Percentiles rank a stretch among this genome's conserved stretches.
Evolutionary conservation across 2,113 vertebrate species (phyloP).

Genomic region (Oreochromis niloticus): DNA sequence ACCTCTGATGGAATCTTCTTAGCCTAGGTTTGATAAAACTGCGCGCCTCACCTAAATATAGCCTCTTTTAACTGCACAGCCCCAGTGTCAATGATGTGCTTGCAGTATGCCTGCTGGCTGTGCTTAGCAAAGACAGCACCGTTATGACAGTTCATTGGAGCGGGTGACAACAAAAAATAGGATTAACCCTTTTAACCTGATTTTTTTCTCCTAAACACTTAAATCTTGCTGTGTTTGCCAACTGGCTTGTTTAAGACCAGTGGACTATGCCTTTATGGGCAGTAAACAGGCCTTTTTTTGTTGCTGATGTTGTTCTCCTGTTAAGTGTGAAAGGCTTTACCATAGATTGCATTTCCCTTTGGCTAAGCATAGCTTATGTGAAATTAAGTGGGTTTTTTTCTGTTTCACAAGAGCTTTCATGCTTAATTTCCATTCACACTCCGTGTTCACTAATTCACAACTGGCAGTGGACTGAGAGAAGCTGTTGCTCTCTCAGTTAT

Average conservation of each 20-base stretch:
- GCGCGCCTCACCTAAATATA: constrained; percentile 54
- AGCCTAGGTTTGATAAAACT: constrained; percentile 52
- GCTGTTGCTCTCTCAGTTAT: not conserved
- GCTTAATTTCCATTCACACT: constrained; percentile 13
- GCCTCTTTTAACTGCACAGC: constrained; percentile 39
- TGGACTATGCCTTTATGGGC: not conserved
- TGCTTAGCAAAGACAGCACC: constrained; percentile 39
- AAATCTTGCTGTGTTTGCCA: constrained; percentile 24
- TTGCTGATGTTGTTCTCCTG: constrained; percentile 1
- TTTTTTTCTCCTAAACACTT: constrained; percentile 10
- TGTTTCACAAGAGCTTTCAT: not conserved
- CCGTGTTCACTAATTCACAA: constrained; percentile 10
- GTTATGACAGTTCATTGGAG: constrained; percentile 59
- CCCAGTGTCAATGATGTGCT: constrained; percentile 50
- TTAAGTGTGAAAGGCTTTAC: constrained; percentile 12
- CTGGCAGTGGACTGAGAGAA: not conserved
- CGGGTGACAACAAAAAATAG: constrained; percentile 61
- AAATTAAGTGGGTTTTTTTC: not conserved
- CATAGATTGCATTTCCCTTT: constrained; percentile 5
- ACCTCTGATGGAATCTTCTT: constrained; percentile 56
- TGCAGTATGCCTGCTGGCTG: constrained; percentile 48
- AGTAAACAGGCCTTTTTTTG: not conserved
- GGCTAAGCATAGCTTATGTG: constrained; percentile 3
- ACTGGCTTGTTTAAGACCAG: constrained; percentile 16
- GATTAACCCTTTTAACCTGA: constrained; percentile 61